Conservation (phyloP, 2,888 invertebrate species). For the Hofmannophila pseudospretella region DNA sequence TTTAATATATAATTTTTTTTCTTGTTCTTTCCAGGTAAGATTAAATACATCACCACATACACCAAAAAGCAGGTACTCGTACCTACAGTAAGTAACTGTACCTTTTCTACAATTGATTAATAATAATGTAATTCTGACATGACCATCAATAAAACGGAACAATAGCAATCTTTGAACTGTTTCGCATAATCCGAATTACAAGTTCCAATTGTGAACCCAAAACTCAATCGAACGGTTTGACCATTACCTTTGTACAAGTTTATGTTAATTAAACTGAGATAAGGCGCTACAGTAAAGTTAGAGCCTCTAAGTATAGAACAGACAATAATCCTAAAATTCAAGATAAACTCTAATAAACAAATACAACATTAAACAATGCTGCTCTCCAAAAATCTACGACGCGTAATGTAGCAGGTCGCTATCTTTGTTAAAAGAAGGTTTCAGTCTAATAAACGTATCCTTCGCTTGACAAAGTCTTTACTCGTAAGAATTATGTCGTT, state of each 20-base stretch:
- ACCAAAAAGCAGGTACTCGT: too few relatives aligned
- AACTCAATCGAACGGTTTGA: slow-evolving; percentile 44
- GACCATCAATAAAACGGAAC: slow-evolving; percentile 14
- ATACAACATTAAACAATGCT: slow-evolving; percentile 12
- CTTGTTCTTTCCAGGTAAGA: too few relatives aligned
- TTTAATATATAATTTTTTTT: too few relatives aligned
- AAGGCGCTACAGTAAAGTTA: slow-evolving; percentile 13
- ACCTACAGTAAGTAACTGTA: too few relatives aligned
- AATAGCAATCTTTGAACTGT: slow-evolving; percentile 26
- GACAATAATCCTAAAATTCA: neutral
- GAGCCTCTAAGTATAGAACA: neutral
- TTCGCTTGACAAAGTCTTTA: slow-evolving; percentile 67
- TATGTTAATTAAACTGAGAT: slow-evolving; percentile 20
- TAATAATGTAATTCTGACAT: slow-evolving; percentile 12
- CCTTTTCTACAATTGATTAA: neutral
- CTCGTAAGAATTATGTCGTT: slow-evolving; percentile 73
- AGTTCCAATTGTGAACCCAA: slow-evolving; percentile 29
- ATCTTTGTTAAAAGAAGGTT: slow-evolving; percentile 14
- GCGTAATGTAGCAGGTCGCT: slow-evolving; percentile 11
- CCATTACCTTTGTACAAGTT: slow-evolving; percentile 37
- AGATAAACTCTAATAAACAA: slow-evolving; percentile 8
- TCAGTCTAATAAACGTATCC: slow-evolving; percentile 45
- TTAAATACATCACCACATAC: too few relatives aligned
- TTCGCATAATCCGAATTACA: slow-evolving; percentile 28
- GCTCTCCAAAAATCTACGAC: slow-evolving; percentile 11